Evolutionary conservation across 2,113 vertebrate species (phyloP).

Genomic region (Centrocercus urophasianus): DNA sequence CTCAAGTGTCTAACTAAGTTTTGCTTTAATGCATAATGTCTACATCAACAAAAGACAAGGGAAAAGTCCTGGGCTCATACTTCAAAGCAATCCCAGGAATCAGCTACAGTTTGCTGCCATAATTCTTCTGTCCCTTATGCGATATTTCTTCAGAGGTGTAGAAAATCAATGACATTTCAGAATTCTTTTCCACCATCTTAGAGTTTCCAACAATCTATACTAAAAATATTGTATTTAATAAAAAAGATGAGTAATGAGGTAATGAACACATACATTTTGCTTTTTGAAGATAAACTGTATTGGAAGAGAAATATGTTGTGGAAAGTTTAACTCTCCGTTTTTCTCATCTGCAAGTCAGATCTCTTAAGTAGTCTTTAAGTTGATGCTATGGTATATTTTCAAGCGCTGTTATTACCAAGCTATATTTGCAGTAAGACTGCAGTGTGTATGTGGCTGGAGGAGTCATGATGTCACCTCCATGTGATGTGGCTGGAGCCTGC

Average conservation of each 20-base stretch:
- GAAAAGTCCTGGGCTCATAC: background rate
- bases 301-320: background rate
- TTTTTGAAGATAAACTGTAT: background rate
- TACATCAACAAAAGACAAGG: conserved; percentile 8
- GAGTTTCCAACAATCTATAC: background rate
- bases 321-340: background rate
- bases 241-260: background rate
- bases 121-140: background rate
- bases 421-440: background rate
- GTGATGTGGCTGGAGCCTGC: background rate
- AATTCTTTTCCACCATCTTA: background rate
- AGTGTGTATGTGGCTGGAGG: background rate
- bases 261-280: background rate
- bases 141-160: background rate
- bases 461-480: fast-evolving
- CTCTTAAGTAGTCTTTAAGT: background rate
- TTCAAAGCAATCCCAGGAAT: background rate
- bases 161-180: background rate
- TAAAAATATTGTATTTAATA: background rate
- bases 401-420: background rate
- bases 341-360: background rate
- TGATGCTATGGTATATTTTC: background rate
- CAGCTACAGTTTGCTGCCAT: background rate
- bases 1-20: background rate
- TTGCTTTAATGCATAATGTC: background rate